Evolutionary conservation across 2,113 vertebrate species (phyloP), one percentile per base, ranked within the genome.

Genomic region (Lagopus leucura): DNA sequence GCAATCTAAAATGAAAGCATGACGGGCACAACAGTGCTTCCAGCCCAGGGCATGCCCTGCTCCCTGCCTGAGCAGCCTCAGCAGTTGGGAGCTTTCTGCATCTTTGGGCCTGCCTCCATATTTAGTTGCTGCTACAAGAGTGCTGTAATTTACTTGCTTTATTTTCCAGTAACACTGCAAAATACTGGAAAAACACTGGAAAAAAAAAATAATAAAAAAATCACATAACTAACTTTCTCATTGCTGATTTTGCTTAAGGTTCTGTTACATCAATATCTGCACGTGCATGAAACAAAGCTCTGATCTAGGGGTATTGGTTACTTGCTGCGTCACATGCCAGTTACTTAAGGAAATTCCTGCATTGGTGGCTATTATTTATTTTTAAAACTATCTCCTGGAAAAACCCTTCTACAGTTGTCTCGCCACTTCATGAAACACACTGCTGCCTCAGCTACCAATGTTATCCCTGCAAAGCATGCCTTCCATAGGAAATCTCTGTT

Each of bases 131-230:
- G 83, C 80, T 87, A 86, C 42, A 73, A 91, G 83, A 75, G 63
- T 43, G 74, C 83, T 76, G 74, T 90, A 90, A 94, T 95, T 92
- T 94, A 95, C 92, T 94, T 92, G 71, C 84, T 86, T 69, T 92
- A 86, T 78, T 90, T 96, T 90, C 92, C 74, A 95, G 67, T 34
- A 84, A 70, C 71, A n/a, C 86, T 82, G 77, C 78, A 90, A 60
- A 90, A 85, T 38, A 38, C 38, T 38, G 38, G 38, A 38, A 38
- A 38, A 90, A 70, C 71, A n/a, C 86, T 82, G 77, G 82, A 86
- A 55, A 90, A 85, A 47, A 4, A 2, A 17, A 82, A 86, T 38
- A 38, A 36, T 36, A 52, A 88, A 88, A 47, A 4, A 2, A 10
- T 32, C 58, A 87, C 64, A 85, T 87, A 84, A 96, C 87, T 93